Evolutionary conservation across 2,888 invertebrate genomes (phyloP).

Genomic region (Drosophila yooni): DNA sequence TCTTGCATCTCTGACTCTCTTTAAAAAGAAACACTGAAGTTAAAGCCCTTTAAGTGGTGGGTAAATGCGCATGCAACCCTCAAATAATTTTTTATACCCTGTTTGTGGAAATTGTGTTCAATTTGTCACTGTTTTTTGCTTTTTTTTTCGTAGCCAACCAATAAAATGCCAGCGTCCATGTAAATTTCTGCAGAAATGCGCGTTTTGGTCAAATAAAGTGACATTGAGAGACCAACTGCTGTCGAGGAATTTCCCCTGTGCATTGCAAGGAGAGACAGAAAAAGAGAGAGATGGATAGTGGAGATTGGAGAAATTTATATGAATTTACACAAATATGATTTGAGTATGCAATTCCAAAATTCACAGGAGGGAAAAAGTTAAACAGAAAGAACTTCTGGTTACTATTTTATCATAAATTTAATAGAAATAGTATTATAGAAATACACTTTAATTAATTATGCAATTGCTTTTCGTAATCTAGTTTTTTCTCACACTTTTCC

Average conservation of each 20-base stretch:
- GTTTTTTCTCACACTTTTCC: constrained; percentile 23
- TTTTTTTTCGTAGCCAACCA: constrained; percentile 67
- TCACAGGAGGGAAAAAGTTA: neutral
- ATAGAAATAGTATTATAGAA: neutral
- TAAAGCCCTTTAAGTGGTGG: constrained; percentile 41
- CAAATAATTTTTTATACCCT: constrained; percentile 41
- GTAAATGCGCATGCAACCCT: constrained; percentile 53
- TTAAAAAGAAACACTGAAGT: constrained; percentile 37
- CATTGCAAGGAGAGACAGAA: neutral
- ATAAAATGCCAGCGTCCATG: constrained; percentile 77
- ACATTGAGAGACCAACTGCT: constrained; percentile 57
- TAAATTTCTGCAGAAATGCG: constrained; percentile 73
- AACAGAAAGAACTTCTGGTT: neutral
- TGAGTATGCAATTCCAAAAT: neutral
- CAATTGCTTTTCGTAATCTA: neutral
- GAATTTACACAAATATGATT: constrained; percentile 34
- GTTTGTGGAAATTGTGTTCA: constrained; percentile 53
- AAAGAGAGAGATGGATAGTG: constrained; percentile 7
- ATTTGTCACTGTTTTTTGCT: constrained; percentile 46
- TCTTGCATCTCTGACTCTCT: constrained; percentile 32
- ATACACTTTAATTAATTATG: neutral
- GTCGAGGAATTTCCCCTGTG: constrained; percentile 74
- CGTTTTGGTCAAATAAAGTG: constrained; percentile 79
- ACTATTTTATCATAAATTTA: neutral
- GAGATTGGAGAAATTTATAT: constrained; percentile 24